A percentile compares a stretch with the other conserved stretches of the same genome.
phyloP scores from a whole-genome alignment of 64 coral and sea anemone species.

The Stylophora pistillata region DNA sequence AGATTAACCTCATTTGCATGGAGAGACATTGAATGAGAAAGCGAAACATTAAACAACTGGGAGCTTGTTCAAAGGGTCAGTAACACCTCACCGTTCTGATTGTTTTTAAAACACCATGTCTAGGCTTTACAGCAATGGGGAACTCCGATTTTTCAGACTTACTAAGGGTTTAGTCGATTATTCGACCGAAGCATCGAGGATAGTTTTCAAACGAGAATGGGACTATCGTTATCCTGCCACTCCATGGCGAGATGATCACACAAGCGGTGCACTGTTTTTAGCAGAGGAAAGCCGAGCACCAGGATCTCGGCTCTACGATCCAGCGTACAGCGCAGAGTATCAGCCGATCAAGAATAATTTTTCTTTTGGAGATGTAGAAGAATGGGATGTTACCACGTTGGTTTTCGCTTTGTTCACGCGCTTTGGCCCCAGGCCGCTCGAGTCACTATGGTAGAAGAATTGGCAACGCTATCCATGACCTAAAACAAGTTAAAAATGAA shows the following conservation, averaged over 20 bases:
- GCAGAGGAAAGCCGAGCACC: background rate
- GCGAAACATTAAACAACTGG: background rate
- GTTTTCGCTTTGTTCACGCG: conserved; percentile 27
- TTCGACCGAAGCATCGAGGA: conserved; percentile 43
- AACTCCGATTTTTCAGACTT: conserved; percentile 53
- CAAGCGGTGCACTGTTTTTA: conserved; percentile 21
- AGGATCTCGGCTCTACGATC: conserved; percentile 32
- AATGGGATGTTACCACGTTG: conserved; percentile 53
- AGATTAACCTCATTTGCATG: no score
- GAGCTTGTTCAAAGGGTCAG: background rate
- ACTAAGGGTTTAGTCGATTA: conserved; percentile 42
- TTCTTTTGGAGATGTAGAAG: conserved; percentile 6
- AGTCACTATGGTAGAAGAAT: conserved; percentile 1
- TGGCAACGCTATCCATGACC: background rate
- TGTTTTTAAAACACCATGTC: background rate
- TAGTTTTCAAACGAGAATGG: conserved; percentile 54
- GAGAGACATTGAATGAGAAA: background rate
- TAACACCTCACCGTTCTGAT: background rate
- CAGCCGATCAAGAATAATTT: conserved; percentile 26
- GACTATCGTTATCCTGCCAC: conserved; percentile 13
- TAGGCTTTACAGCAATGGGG: conserved; percentile 20
- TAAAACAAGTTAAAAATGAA: conserved; percentile 45
- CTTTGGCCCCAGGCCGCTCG: background rate
- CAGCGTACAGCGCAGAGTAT: conserved; percentile 4
- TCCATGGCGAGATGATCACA: conserved; percentile 24